Conservation (phyloP, 2,888 invertebrate genomes). For the Philopedon plagiatum region DNA sequence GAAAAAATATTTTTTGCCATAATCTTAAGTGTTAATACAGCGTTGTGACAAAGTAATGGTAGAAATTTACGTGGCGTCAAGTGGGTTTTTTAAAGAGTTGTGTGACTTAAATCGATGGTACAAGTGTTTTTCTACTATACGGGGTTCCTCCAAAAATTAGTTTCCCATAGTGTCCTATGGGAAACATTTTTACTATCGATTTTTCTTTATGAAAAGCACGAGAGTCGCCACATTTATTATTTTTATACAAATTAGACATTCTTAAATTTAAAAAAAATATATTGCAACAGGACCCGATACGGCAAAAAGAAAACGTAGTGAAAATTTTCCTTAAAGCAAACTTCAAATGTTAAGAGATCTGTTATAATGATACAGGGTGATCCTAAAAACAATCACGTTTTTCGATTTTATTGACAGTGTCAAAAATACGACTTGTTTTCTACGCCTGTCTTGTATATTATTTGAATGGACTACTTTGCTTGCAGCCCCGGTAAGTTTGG, state of each 20-base stretch:
- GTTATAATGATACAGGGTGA: too few relatives aligned
- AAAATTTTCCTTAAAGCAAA: neutral
- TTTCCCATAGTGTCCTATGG: too few relatives aligned
- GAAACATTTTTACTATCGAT: neutral
- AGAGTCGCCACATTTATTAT: constrained; percentile 8
- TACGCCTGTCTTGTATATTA: too few relatives aligned
- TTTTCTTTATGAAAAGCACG: neutral
- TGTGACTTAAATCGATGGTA: neutral
- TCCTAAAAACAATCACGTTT: too few relatives aligned
- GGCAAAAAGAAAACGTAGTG: neutral
- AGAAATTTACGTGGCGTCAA: neutral
- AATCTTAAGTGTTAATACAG: constrained; percentile 1
- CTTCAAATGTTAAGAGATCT: constrained; percentile 15
- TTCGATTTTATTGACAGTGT: too few relatives aligned
- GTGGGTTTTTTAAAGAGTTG: neutral
- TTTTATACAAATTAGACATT: constrained; percentile 17
- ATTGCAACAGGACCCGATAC: neutral
- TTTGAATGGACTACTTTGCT: too few relatives aligned
- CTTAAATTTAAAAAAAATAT: neutral
- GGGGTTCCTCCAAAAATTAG: too few relatives aligned
- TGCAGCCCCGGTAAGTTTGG: too few relatives aligned
- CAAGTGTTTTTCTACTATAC: too few relatives aligned
- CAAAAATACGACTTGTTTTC: too few relatives aligned
- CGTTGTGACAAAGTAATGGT: constrained; percentile 9
- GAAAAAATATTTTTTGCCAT: neutral